Evolutionary conservation across 92 coral and sea anemone species (phyloP).

Genomic region (Porites rus): DNA sequence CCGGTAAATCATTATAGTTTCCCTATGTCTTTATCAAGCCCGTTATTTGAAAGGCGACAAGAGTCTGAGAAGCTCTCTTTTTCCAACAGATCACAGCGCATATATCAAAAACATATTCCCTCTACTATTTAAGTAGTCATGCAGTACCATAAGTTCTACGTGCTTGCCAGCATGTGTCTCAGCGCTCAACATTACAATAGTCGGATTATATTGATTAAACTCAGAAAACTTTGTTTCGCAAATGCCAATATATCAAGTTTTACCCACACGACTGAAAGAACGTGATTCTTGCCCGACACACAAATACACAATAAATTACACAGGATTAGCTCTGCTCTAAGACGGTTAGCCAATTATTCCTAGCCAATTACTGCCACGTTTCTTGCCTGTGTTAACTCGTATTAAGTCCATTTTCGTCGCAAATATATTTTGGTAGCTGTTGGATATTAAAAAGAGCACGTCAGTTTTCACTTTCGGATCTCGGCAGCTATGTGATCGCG

Average conservation of each 20-base stretch:
- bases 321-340: conserved; percentile 7
- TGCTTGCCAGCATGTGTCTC: background rate
- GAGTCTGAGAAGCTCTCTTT: too few species aligned
- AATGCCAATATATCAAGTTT: background rate
- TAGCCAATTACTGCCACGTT: background rate
- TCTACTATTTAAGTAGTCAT: too few species aligned
- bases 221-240: background rate
- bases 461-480: too few species aligned
- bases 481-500: too few species aligned
- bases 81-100: too few species aligned
- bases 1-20: too few species aligned
- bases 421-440: background rate
- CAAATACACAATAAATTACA: conserved; percentile 13
- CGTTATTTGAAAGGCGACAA: too few species aligned
- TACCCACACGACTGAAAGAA: background rate
- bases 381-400: background rate
- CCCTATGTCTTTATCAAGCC: too few species aligned
- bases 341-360: background rate
- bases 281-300: conserved; percentile 20
- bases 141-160: background rate
- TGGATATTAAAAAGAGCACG: too few species aligned
- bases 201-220: background rate
- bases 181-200: background rate
- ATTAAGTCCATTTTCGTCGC: conserved; percentile 2
- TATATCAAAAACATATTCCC: too few species aligned